Conservation (phyloP, 37 sponge, comb jelly and placozoan genomes). For the Beroe ovata region DNA sequence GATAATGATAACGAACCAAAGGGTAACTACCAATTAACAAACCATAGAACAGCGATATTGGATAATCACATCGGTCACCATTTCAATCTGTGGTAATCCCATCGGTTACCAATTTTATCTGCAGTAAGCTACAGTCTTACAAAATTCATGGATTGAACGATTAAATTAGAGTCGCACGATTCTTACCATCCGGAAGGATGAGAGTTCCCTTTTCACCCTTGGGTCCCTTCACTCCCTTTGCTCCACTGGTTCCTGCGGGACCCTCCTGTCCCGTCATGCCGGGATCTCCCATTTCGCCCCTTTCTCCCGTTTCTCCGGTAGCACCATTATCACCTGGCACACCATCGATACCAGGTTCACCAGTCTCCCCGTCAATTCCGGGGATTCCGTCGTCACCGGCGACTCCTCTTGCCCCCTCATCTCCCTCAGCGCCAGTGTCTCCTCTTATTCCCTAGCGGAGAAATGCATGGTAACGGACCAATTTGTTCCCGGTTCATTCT, state of each 20-base stretch:
- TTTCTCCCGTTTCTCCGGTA: neutral
- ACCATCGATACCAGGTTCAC: slow-evolving; percentile 3
- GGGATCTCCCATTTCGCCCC: slow-evolving; percentile 9
- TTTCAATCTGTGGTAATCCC: no score
- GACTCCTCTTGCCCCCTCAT: slow-evolving; percentile 36
- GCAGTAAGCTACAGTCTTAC: no score
- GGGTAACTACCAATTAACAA: neutral
- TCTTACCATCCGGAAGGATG: no score
- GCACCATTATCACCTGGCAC: slow-evolving; percentile 33
- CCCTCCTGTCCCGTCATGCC: neutral
- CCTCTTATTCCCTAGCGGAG: neutral
- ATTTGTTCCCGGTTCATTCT: no score
- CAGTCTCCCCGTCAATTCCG: slow-evolving; percentile 2
- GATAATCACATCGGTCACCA: no score
- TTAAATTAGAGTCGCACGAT: no score
- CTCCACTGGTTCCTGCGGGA: slow-evolving; percentile 1
- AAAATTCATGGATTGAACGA: no score
- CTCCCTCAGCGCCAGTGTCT: slow-evolving; percentile 68
- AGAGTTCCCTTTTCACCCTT: slow-evolving; percentile 12
- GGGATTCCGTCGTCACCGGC: neutral
- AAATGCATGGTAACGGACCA: slow-evolving; percentile 9
- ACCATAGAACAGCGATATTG: no score
- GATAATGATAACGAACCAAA: slow-evolving; percentile 4
- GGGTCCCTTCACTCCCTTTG: slow-evolving; percentile 18
- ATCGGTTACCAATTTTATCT: no score